A percentile compares a stretch with the other conserved stretches of the same genome.
Conservation (phyloP, 92 coral and sea anemone species). For the Umimayanthus chanpuru region DNA sequence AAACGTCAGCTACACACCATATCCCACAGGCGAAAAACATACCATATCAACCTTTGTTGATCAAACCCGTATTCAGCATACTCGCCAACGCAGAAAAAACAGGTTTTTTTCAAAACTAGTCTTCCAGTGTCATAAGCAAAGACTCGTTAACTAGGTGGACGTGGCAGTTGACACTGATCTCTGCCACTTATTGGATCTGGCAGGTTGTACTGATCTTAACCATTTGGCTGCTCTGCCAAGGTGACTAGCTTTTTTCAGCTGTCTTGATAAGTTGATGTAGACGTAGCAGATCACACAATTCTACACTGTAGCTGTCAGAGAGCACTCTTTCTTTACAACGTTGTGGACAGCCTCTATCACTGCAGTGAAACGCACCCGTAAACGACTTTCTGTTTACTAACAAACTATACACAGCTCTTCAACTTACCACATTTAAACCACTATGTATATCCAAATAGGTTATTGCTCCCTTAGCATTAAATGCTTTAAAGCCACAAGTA, state of each 20-base stretch:
- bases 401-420: no score
- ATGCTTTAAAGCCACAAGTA: no score
- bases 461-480: neutral
- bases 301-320: neutral
- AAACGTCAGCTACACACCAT: no score
- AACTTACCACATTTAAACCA: no score
- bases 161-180: neutral
- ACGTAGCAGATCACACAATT: neutral
- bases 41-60: no score
- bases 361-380: neutral
- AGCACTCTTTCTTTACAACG: neutral
- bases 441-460: no score
- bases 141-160: neutral
- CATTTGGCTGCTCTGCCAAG: neutral
- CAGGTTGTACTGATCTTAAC: no score
- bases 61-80: no score
- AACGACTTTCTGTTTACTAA: neutral
- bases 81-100: no score
- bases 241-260: neutral
- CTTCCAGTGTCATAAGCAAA: no score
- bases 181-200: neutral
- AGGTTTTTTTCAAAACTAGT: no score
- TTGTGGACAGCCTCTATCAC: neutral
- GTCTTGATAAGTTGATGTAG: neutral
- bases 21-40: no score